Conservation (phyloP, 2,888 invertebrate species). For the Unio pictorum region DNA sequence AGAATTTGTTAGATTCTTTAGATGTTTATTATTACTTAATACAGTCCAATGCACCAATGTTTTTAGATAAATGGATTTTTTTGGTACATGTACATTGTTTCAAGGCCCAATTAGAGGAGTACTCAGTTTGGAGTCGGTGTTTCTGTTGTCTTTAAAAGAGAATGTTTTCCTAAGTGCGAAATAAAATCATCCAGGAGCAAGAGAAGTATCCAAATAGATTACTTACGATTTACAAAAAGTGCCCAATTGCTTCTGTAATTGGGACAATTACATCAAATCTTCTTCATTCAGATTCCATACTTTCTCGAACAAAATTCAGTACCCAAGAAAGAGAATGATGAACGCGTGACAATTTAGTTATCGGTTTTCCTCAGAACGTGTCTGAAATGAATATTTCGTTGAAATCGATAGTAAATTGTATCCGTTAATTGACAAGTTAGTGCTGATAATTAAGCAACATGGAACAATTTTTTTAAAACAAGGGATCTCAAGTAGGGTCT, state of each 20-base stretch:
- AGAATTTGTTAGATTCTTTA: too few relatives aligned
- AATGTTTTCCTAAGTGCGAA: too few relatives aligned
- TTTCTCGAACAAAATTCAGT: constrained; percentile 1
- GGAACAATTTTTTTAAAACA: constrained; percentile 1
- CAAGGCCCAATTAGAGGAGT: too few relatives aligned
- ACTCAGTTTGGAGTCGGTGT: too few relatives aligned
- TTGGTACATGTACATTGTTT: too few relatives aligned
- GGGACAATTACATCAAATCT: not conserved
- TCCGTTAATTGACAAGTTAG: not conserved
- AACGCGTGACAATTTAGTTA: not conserved
- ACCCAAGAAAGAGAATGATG: constrained; percentile 3
- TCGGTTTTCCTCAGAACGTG: not conserved
- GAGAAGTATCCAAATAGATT: too few relatives aligned
- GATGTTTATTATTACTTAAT: too few relatives aligned
- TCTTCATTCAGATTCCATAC: not conserved
- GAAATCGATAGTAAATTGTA: not conserved
- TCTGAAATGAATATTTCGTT: not conserved
- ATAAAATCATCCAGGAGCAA: too few relatives aligned
- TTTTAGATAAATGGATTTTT: too few relatives aligned
- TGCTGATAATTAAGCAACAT: not conserved
- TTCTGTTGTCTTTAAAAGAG: too few relatives aligned
- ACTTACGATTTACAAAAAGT: too few relatives aligned
- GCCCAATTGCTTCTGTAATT: not conserved
- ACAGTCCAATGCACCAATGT: too few relatives aligned
- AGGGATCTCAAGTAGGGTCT: constrained; percentile 1